Conservation (phyloP, 2,113 vertebrate species). For the Menura novaehollandiae region DNA sequence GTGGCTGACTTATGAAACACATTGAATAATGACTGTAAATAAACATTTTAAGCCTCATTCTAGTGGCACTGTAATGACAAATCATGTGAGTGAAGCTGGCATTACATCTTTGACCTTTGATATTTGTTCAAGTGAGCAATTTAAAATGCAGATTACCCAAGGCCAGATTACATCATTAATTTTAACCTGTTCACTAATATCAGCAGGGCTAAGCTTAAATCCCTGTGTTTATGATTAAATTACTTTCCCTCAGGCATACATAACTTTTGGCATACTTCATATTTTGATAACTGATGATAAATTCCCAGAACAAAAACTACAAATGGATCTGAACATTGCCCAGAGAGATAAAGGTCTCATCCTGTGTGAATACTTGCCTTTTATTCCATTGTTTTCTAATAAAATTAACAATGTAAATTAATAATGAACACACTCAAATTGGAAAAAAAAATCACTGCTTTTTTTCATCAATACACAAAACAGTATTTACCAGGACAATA, state of each 20-base stretch:
- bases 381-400: neutral
- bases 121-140: neutral
- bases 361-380: neutral
- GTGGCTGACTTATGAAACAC: neutral
- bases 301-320: neutral
- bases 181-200: neutral
- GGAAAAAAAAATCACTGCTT: neutral
- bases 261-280: neutral
- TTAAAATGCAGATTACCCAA: neutral
- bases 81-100: neutral
- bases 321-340: neutral
- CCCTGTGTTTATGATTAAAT: neutral
- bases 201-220: neutral
- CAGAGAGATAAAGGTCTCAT: accelerated
- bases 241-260: neutral
- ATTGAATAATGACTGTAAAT: neutral
- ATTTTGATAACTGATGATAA: neutral
- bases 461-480: neutral
- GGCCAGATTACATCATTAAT: neutral
- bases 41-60: neutral
- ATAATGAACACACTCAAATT: neutral
- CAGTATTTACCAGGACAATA: neutral
- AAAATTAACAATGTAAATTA: neutral
- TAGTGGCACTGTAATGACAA: neutral
- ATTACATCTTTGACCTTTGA: neutral